Conservation (phyloP, 2,888 invertebrate genomes). For the Eupithecia insigniata region DNA sequence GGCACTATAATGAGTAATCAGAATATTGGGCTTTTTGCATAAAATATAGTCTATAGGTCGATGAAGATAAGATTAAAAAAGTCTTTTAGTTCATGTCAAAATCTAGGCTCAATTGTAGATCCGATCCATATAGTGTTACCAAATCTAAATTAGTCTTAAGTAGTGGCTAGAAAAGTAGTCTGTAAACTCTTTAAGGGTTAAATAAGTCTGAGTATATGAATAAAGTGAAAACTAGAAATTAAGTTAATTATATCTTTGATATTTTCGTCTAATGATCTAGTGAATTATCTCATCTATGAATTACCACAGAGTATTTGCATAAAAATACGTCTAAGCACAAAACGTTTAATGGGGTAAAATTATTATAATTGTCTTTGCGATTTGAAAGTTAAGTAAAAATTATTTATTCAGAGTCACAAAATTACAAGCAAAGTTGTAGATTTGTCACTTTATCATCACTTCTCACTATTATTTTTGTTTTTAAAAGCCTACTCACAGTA, state of each 20-base stretch:
- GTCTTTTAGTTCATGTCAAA: background rate
- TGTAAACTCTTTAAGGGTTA: conserved; percentile 54
- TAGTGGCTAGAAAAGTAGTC: background rate
- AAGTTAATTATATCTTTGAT: background rate
- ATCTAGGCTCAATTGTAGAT: background rate
- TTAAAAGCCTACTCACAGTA: background rate
- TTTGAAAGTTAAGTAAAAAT: no score
- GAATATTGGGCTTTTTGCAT: background rate
- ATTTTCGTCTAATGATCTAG: background rate
- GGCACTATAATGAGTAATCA: background rate
- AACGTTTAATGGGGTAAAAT: background rate
- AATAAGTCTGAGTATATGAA: conserved; percentile 44
- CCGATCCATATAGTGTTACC: background rate
- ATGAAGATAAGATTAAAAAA: background rate
- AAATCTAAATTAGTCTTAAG: no score
- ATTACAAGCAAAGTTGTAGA: no score
- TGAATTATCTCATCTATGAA: no score
- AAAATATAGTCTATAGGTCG: background rate
- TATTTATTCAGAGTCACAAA: no score
- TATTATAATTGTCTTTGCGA: background rate
- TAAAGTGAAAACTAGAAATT: conserved; percentile 4
- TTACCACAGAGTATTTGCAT: background rate
- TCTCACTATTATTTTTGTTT: background rate
- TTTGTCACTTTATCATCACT: background rate
- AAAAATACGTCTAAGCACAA: background rate